These are phyloP conservation scores for Solea senegalensis DNA, from an alignment of 2,113 vertebrate genomes.

Conservation along the genomic window DNA sequence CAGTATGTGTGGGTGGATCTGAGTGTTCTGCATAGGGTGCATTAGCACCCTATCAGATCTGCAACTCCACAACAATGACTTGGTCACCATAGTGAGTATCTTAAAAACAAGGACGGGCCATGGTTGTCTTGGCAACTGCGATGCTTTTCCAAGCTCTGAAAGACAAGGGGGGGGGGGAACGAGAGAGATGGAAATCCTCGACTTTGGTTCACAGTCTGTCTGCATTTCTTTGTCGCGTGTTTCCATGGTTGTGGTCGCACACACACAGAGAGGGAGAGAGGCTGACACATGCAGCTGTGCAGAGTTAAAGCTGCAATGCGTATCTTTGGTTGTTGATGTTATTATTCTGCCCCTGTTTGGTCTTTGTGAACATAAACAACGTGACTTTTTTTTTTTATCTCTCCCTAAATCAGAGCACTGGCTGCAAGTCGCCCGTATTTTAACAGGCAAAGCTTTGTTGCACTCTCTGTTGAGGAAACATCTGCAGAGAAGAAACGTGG, in stretches of 20 bases:
- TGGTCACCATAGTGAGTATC: slow-evolving; percentile 56
- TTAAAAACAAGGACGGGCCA: slow-evolving; percentile 68
- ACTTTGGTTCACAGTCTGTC: background rate
- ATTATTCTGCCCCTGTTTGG: too few species aligned
- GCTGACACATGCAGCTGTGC: background rate
- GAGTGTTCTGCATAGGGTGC: too few species aligned
- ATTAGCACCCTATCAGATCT: slow-evolving; percentile 5
- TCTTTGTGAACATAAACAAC: too few species aligned
- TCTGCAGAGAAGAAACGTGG: too few species aligned
- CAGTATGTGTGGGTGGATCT: background rate
- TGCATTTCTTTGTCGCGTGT: background rate
- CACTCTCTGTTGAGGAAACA: too few species aligned
- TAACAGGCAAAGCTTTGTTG: too few species aligned
- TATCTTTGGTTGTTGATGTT: too few species aligned
- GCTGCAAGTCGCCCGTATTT: too few species aligned
- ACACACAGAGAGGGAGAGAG: background rate
- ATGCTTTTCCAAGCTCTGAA: slow-evolving; percentile 52
- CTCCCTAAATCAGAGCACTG: too few species aligned
- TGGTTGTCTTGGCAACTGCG: slow-evolving; percentile 79
- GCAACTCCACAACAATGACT: slow-evolving; percentile 10
- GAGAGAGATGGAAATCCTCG: slow-evolving; percentile 15
- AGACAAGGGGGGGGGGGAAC: background rate
- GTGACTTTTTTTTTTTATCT: too few species aligned
- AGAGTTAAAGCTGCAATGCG: too few species aligned
- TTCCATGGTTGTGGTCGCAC: background rate